phyloP scores from a whole-genome alignment of 2,888 invertebrate genomes.

The Falcaria lacertinaria region DNA sequence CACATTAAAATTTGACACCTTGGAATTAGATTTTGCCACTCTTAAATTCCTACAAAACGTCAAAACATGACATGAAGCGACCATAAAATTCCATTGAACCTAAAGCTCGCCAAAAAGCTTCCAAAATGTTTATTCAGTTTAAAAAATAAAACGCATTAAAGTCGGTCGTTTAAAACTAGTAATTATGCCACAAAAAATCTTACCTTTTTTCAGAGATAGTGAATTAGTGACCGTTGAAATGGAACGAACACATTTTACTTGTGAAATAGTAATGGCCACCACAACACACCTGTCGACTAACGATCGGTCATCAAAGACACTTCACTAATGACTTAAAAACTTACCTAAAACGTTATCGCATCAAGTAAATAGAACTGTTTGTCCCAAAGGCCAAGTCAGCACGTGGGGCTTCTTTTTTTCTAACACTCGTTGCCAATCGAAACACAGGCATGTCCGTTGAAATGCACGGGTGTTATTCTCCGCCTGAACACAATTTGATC shows the following conservation, averaged over 20 bases:
- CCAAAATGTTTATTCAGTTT: no score
- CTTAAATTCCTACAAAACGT: no score
- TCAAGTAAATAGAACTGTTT: conserved; percentile 60
- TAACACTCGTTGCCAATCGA: conserved; percentile 68
- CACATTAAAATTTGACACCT: no score
- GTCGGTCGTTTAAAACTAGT: neutral
- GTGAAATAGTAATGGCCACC: conserved; percentile 9
- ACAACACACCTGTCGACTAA: conserved; percentile 30
- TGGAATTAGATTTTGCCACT: no score
- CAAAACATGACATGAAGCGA: no score
- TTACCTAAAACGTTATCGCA: conserved; percentile 78
- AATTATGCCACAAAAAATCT: conserved; percentile 14
- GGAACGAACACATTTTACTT: neutral
- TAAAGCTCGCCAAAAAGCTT: no score
- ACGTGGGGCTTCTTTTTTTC: conserved; percentile 68
- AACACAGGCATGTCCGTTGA: conserved; percentile 73
- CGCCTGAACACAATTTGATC: conserved; percentile 52
- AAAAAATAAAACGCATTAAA: no score
- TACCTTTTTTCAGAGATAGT: neutral
- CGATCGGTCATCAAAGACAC: conserved; percentile 43
- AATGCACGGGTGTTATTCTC: conserved; percentile 41
- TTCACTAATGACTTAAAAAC: conserved; percentile 51
- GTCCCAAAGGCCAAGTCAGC: conserved; percentile 40
- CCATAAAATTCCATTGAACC: no score
- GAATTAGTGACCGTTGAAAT: neutral